phyloP scores from a whole-genome alignment of 2,113 vertebrate species.

The Austrofundulus limnaeus region DNA sequence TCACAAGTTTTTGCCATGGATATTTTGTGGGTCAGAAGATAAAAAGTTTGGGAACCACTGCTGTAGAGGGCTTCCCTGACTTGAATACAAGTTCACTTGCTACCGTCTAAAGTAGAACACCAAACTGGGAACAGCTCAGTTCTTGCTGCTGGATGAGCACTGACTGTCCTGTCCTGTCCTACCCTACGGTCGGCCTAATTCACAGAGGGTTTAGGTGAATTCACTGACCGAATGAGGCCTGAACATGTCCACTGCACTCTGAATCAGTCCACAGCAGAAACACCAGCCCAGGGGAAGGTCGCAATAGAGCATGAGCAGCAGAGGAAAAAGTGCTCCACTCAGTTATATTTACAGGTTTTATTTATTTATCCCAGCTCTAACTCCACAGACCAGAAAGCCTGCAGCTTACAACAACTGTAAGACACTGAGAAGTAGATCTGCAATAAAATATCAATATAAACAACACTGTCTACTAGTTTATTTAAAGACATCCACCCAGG shows the following conservation, averaged over 20 bases:
- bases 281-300: slow-evolving; percentile 49
- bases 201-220: slow-evolving; percentile 1
- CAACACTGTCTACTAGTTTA: not conserved
- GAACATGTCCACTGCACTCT: slow-evolving; percentile 13
- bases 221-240: slow-evolving; percentile 1
- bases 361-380: not conserved
- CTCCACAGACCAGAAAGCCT: not conserved
- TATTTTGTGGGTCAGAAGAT: too few relatives aligned
- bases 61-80: too few relatives aligned
- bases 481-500: not conserved
- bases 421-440: not conserved
- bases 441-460: not conserved
- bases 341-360: not conserved
- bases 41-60: too few relatives aligned
- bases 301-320: not conserved
- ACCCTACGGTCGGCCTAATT: not conserved
- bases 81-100: too few relatives aligned
- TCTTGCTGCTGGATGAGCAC: not conserved
- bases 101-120: not conserved
- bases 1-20: too few relatives aligned
- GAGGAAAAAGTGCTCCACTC: not conserved
- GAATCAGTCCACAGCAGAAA: slow-evolving; percentile 31
- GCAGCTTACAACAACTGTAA: not conserved
- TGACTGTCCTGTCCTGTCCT: not conserved
- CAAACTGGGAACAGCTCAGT: slow-evolving; percentile 5